Percentiles rank a stretch among this genome's conserved stretches.
These are phyloP conservation scores for Chaetoderma sp. DNA, from an alignment of 2,888 invertebrate species.

Conservation along the genomic window DNA sequence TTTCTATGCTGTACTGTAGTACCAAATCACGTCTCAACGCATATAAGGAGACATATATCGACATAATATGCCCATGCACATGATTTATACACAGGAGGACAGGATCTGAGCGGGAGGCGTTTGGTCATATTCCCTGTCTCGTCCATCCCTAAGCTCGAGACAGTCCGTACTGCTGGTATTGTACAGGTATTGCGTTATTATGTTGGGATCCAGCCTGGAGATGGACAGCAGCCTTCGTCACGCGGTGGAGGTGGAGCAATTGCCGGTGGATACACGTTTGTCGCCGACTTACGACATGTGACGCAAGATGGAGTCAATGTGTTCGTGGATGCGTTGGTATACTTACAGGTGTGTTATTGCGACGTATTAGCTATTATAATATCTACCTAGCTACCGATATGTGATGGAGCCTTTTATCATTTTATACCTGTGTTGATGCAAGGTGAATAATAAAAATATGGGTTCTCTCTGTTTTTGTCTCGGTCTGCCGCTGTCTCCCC, in stretches of 20 bases:
- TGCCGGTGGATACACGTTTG: constrained; percentile 34
- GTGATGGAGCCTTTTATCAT: no score
- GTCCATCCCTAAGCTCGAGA: constrained; percentile 15
- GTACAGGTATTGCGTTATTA: constrained; percentile 17
- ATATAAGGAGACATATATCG: no score
- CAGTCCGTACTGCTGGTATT: constrained; percentile 19
- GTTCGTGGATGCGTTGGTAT: constrained; percentile 42
- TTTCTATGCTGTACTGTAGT: no score
- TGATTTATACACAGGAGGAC: constrained; percentile 34
- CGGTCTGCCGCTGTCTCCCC: no score
- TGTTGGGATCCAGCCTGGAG: constrained; percentile 21
- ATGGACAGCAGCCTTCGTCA: background rate
- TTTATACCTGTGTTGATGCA: no score
- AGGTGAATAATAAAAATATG: no score
- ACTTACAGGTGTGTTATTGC: constrained; percentile 41
- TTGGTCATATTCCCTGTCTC: constrained; percentile 38
- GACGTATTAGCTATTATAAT: background rate
- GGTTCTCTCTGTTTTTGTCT: no score
- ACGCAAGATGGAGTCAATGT: constrained; percentile 37
- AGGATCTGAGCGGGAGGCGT: constrained; percentile 30
- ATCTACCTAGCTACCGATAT: no score
- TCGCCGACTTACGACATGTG: constrained; percentile 43
- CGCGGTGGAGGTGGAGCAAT: constrained; percentile 28
- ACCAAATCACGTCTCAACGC: no score
- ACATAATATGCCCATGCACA: no score